Conservation (phyloP, 37 sponge, comb jelly and placozoan genomes). For the Crambe crambe region DNA sequence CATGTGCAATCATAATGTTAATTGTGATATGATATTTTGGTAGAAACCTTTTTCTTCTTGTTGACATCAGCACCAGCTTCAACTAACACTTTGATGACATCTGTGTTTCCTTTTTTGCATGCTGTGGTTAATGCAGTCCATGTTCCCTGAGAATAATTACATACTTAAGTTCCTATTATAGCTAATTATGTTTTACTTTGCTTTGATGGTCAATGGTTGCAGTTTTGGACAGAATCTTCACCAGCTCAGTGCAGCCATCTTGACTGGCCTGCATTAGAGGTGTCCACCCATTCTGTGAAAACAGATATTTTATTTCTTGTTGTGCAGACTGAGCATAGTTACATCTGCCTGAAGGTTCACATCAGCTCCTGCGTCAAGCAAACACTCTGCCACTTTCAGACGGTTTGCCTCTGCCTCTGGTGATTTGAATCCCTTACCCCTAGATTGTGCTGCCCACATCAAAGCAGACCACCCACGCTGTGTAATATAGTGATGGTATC, state of each 20-base stretch:
- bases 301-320: background rate
- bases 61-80: constrained; percentile 6
- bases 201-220: no score
- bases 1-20: background rate
- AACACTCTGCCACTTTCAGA: no score
- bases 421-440: no score
- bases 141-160: background rate
- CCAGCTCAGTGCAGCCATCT: background rate
- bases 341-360: no score
- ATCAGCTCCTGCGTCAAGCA: no score
- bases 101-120: background rate
- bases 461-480: no score
- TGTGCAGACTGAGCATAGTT: no score
- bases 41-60: background rate
- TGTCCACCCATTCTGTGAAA: constrained; percentile 15
- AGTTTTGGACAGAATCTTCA: background rate
- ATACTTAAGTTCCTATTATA: background rate
- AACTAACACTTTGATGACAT: constrained; percentile 5
- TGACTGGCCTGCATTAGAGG: constrained; percentile 1
- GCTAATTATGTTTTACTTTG: background rate
- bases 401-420: no score
- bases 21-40: background rate
- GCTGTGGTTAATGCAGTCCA: constrained; percentile 19
- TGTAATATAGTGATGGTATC: no score
- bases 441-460: no score